Conservation (phyloP, 2,113 vertebrate genomes). For the Mormyrus iriodes region DNA sequence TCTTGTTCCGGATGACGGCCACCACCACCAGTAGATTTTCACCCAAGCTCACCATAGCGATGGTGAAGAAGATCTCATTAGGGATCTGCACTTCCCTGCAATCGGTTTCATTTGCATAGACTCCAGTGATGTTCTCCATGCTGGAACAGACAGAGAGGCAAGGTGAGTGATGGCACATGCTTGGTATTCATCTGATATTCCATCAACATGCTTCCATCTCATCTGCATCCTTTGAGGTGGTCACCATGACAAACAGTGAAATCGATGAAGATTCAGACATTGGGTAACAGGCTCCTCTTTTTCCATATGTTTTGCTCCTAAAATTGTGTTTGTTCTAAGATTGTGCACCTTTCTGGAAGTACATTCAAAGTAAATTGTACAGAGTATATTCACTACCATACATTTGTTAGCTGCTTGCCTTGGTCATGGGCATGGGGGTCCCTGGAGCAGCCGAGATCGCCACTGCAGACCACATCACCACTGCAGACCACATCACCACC, state of each 20-base stretch:
- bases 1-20: slow-evolving; percentile 78
- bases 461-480: no score
- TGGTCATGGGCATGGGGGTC: not conserved
- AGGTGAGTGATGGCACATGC: not conserved
- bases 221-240: not conserved
- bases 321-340: not conserved
- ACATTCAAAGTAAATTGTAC: not conserved
- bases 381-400: not conserved
- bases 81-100: slow-evolving; percentile 74
- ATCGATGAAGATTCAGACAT: not conserved
- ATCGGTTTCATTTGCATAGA: slow-evolving; percentile 51
- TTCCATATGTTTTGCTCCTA: not conserved
- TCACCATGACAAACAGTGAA: not conserved
- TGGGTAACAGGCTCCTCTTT: not conserved
- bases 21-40: slow-evolving; percentile 85
- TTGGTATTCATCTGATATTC: not conserved
- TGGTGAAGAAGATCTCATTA: slow-evolving; percentile 72
- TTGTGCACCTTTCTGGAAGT: not conserved
- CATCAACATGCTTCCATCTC: not conserved
- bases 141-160: slow-evolving; percentile 27
- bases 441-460: no score
- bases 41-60: slow-evolving; percentile 72
- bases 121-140: slow-evolving; percentile 17
- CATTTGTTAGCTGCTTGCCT: not conserved
- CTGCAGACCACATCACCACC: no score